A percentile compares a stretch with the other conserved stretches of the same genome.
phyloP scores from a whole-genome alignment of 1,140 invertebrate species.

The Chionoecetes opilio region DNA sequence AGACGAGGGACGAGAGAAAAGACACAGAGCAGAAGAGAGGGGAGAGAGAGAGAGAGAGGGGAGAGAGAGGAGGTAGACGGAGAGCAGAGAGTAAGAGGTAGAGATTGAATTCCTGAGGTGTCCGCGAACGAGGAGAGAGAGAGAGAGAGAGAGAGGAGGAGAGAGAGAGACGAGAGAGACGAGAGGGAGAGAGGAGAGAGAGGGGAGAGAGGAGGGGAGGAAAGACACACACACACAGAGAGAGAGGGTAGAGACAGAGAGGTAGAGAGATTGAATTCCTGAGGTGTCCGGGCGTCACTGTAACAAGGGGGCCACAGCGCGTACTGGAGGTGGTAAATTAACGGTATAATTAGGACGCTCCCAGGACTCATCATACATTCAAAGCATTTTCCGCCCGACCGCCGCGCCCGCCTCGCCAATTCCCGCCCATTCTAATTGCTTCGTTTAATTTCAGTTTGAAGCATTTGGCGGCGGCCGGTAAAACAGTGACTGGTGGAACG shows the following conservation, averaged over 20 bases:
- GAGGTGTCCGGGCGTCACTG: neutral
- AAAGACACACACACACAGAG: no score
- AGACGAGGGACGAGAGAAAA: no score
- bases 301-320: constrained; percentile 56
- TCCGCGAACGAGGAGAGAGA: no score
- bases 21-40: no score
- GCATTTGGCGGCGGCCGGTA: neutral
- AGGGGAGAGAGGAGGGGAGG: constrained; percentile 36
- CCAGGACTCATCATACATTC: constrained; percentile 71
- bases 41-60: no score
- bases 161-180: no score
- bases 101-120: no score
- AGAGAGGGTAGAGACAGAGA: no score
- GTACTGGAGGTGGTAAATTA: constrained; percentile 64
- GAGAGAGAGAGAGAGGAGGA: neutral
- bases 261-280: constrained; percentile 1
- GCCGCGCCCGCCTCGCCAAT: constrained; percentile 46
- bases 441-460: constrained; percentile 47
- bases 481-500: no score
- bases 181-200: neutral
- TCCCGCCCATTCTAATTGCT: constrained; percentile 63
- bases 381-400: constrained; percentile 58
- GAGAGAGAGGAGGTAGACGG: no score
- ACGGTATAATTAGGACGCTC: constrained; percentile 66
- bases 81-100: no score